A percentile compares a stretch with the other conserved stretches of the same genome.
Evolutionary conservation across 2,888 invertebrate genomes (phyloP).

Genomic region (Scaptomyza cyrtandrae): DNA sequence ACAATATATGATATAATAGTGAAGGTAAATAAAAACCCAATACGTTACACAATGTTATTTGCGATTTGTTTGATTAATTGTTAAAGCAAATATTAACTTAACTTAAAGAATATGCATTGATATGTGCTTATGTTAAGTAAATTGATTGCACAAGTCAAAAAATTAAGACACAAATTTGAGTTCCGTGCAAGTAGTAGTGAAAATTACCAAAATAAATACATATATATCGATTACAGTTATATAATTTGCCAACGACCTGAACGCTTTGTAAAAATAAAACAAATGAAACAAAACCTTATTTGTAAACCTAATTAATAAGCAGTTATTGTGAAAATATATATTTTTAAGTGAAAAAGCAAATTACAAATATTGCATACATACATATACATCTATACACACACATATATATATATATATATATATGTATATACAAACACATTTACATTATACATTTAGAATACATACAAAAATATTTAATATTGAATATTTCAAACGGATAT

Average conservation of each 20-base stretch:
- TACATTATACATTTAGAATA: slow-evolving; percentile 45
- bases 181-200: slow-evolving; percentile 54
- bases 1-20: slow-evolving; percentile 13
- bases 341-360: slow-evolving; percentile 63
- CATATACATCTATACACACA: slow-evolving; percentile 30
- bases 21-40: slow-evolving; percentile 10
- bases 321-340: slow-evolving; percentile 72
- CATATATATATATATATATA: slow-evolving; percentile 40
- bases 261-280: slow-evolving; percentile 65
- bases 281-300: slow-evolving; percentile 39
- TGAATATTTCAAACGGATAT: slow-evolving; percentile 27
- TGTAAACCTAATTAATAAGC: slow-evolving; percentile 70
- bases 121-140: slow-evolving; percentile 45
- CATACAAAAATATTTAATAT: slow-evolving; percentile 43
- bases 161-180: slow-evolving; percentile 31
- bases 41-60: slow-evolving; percentile 66
- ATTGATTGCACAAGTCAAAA: slow-evolving; percentile 55
- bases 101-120: slow-evolving; percentile 15
- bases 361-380: slow-evolving; percentile 58
- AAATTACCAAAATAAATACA: slow-evolving; percentile 42
- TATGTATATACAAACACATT: slow-evolving; percentile 38
- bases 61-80: slow-evolving; percentile 74
- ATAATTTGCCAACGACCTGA: slow-evolving; percentile 72
- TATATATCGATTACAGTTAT: slow-evolving; percentile 31
- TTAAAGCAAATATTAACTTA: slow-evolving; percentile 51